A percentile compares a stretch with the other conserved stretches of the same genome.
These are phyloP conservation scores for Silurus asotus DNA, from an alignment of 2,113 vertebrate species.

Conservation along the genomic window DNA sequence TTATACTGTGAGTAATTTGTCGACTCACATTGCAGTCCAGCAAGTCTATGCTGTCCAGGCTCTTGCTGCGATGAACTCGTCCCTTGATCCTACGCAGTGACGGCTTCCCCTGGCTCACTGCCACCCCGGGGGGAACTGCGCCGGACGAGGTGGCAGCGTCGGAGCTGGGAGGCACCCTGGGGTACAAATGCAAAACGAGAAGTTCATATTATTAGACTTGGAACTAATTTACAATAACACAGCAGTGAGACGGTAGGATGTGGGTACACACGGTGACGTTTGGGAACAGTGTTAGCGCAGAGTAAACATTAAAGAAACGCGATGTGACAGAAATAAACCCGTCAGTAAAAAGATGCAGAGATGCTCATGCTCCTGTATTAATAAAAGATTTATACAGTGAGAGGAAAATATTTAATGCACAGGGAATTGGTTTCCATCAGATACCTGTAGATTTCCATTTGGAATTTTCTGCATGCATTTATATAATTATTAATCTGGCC, in stretches of 20 bases:
- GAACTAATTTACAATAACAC: background rate
- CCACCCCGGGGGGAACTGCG: conserved; percentile 76
- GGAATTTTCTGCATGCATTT: background rate
- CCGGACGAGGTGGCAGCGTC: conserved; percentile 80
- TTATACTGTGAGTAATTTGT: background rate
- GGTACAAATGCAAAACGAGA: background rate
- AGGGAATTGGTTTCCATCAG: background rate
- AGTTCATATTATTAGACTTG: background rate
- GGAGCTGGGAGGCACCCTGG: conserved; percentile 81
- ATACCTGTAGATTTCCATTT: background rate
- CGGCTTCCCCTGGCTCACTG: conserved; percentile 88
- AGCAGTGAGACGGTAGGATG: background rate
- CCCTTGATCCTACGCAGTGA: conserved; percentile 95
- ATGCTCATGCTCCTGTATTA: background rate
- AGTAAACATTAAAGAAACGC: too few relatives aligned
- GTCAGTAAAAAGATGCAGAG: background rate
- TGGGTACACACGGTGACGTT: background rate
- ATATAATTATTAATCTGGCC: background rate
- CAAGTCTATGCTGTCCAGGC: conserved; percentile 91
- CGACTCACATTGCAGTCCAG: conserved; percentile 90
- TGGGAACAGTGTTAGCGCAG: background rate
- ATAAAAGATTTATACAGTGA: background rate
- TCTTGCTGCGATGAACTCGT: conserved; percentile 93
- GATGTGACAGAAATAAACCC: background rate
- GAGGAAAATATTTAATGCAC: background rate